Base-by-base conservation (phyloP, 2,888 invertebrate genomes). In the Acleris literana region DNA sequence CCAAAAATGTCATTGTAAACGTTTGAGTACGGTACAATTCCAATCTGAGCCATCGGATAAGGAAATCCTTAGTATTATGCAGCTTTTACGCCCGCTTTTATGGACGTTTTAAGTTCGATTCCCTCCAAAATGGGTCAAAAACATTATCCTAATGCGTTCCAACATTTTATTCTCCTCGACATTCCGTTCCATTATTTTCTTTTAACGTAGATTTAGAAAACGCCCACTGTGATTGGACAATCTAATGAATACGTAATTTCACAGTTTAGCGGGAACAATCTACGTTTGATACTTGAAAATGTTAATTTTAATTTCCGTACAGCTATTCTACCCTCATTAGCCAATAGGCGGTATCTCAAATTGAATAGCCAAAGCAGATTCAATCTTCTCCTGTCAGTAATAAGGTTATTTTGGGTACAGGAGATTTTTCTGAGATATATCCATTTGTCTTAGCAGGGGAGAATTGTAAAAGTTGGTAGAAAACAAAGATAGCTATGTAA, bases 61-160 rank as follows among this genome's bases (percentile, higher is more conserved):
- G 46, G 51, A 62, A 61, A 62, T 62, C 61, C 17, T 18, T n/a
- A 17, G n/a, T n/a, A 57, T 62, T 57, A 46, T 61, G 56, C 61
- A 56, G 65, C 61, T 56, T 66, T 61, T 65, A 60, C 60, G 64
- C 59, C 18, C 48, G 49, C 17, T 46, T 60, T 65, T 51, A 65
- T 56, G 51, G 33, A 44, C 56, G 56, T 61, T 62, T 51, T 62
- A 25, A 66, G 61, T 66, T 66, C 57, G 66, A 66, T 62, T 52
- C 46, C n/a, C 60, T 57, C 33, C 9, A 57, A 66, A 66, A 66
- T 62, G 61, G 61, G 60, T 52, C 65, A 65, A 61, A 64, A 65
- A 66, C 66, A 57, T 66, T 66, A 65, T 56, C 61, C 61, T 65
- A 65, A 65, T 65, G 65, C 61, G 44, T 53, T 57, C n/a, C 56